These are phyloP conservation scores for Gallinago solitaria DNA, from an alignment of 2,797 vertebrate species.

Conservation along the genomic window DNA sequence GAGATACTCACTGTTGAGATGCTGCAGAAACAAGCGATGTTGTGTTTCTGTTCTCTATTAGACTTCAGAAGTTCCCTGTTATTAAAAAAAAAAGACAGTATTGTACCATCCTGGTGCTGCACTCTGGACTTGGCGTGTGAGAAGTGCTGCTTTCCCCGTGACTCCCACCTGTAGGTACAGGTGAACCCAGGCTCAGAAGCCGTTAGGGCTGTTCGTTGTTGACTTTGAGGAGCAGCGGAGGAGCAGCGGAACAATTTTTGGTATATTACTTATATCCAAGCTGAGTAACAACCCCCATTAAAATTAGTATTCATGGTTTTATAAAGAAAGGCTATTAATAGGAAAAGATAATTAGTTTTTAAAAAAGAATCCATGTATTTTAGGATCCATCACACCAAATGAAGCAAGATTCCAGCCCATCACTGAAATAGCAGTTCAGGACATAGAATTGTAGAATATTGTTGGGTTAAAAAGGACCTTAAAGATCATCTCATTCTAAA, in stretches of 20 bases:
- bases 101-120: neutral
- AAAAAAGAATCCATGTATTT: neutral
- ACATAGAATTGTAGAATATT: neutral
- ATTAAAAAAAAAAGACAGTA: neutral
- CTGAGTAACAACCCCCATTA: neutral
- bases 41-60: neutral
- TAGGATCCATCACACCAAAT: neutral
- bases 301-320: neutral
- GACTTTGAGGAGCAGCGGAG: neutral
- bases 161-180: neutral
- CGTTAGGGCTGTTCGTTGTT: neutral
- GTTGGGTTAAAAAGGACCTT: too few relatives aligned
- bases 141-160: neutral
- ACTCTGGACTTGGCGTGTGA: neutral
- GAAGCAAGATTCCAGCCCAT: neutral
- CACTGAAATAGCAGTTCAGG: neutral
- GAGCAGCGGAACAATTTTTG: neutral
- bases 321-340: neutral
- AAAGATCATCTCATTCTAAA: too few relatives aligned
- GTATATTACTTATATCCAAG: neutral
- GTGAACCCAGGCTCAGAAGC: neutral
- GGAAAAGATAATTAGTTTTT: neutral
- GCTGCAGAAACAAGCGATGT: neutral
- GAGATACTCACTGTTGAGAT: neutral
- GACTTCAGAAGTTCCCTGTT: neutral